A percentile compares a stretch with the other conserved stretches of the same genome.
These are phyloP conservation scores for Saguinus imperator DNA, from an alignment of 2,113 vertebrate genomes.

Conservation along the genomic window DNA sequence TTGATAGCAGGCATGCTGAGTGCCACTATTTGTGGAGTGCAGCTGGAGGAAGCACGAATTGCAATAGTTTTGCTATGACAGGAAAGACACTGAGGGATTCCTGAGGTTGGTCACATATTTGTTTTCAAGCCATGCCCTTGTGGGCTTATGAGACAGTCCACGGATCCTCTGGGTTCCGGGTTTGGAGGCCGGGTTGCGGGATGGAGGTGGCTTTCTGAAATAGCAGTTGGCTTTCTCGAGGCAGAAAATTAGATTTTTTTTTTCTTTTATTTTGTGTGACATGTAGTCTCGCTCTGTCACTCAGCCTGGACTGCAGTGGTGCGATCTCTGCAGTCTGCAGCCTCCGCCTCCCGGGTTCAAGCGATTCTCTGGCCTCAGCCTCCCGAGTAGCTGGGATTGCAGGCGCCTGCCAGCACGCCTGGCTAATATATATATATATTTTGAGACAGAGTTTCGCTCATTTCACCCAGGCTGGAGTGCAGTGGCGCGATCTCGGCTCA, in stretches of 20 bases:
- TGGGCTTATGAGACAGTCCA: not conserved
- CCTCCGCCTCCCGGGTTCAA: no score
- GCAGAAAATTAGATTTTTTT: not conserved
- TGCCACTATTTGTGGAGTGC: conserved; percentile 69
- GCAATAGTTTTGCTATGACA: not conserved
- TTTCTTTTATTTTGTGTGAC: no score
- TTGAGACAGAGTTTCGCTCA: no score
- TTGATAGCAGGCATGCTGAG: conserved; percentile 49
- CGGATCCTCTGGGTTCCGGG: not conserved
- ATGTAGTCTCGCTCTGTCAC: no score
- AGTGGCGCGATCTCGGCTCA: rapidly evolving
- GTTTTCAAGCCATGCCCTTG: not conserved
- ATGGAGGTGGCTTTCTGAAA: not conserved
- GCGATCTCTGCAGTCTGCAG: no score
- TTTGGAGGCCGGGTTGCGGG: not conserved
- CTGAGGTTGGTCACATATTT: not conserved
- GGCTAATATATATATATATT: no score
- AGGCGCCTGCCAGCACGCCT: no score
- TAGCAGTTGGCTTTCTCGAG: not conserved
- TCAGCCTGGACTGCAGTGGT: no score
- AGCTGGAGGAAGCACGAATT: conserved; percentile 60
- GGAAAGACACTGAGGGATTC: not conserved
- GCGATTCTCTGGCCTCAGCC: no score
- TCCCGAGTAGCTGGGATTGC: no score
- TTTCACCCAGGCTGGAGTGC: no score